These are phyloP conservation scores for Ennomos erosarius DNA, from an alignment of 2,888 invertebrate genomes.

Conservation along the genomic window DNA sequence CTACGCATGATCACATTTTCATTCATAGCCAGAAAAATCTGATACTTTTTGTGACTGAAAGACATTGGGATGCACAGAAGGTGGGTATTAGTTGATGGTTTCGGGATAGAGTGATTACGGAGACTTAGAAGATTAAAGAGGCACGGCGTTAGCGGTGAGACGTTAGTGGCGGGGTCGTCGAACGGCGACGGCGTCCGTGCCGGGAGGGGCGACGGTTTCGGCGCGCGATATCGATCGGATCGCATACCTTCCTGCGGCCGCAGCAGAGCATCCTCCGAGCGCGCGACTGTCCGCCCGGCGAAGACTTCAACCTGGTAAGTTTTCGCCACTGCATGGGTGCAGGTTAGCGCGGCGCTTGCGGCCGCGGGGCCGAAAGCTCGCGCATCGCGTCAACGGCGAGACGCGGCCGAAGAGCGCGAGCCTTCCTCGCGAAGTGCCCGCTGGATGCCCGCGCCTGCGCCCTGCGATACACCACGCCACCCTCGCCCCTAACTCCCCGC, in stretches of 20 bases:
- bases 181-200: conserved; percentile 79
- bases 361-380: conserved; percentile 79
- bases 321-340: conserved; percentile 94
- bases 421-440: conserved; percentile 81
- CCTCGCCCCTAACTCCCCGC: conserved; percentile 74
- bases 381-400: conserved; percentile 77
- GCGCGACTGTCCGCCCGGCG: conserved; percentile 87
- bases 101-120: conserved; percentile 21
- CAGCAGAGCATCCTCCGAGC: conserved; percentile 97
- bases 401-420: conserved; percentile 82
- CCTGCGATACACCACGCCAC: conserved; percentile 48
- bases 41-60: conserved; percentile 7
- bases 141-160: conserved; percentile 62
- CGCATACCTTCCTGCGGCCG: conserved; percentile 96
- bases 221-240: conserved; percentile 82
- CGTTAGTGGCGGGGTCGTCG: conserved; percentile 79
- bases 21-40: conserved; percentile 1
- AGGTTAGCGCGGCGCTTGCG: conserved; percentile 86
- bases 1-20: conserved; percentile 9
- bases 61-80: conserved; percentile 1
- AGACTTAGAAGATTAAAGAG: conserved; percentile 48
- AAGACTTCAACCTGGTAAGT: conserved; percentile 91
- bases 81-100: conserved; percentile 5
- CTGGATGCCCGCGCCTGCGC: conserved; percentile 72
- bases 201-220: conserved; percentile 82